A percentile compares a stretch with the other conserved stretches of the same genome.
These are phyloP conservation scores for Eumerus sabulonum DNA, from an alignment of 2,888 invertebrate genomes.

Conservation along the genomic window DNA sequence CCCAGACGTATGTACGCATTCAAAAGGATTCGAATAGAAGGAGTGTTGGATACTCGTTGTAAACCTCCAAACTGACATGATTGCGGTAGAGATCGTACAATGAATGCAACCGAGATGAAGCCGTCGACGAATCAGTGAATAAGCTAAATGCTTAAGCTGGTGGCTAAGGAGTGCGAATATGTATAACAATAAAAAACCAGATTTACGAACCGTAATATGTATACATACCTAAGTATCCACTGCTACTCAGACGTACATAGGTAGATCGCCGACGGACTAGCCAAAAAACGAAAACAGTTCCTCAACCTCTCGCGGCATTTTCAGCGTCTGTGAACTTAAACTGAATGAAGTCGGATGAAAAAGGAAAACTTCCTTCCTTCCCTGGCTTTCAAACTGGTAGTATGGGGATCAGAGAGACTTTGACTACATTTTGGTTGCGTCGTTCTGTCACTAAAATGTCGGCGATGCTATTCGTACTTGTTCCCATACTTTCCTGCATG, in stretches of 20 bases:
- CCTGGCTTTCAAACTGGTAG: not conserved
- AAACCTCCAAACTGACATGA: conserved; percentile 15
- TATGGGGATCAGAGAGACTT: too few relatives aligned
- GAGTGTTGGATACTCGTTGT: too few relatives aligned
- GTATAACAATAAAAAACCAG: conserved; percentile 36
- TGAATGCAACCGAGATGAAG: conserved; percentile 50
- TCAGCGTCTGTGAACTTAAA: not conserved
- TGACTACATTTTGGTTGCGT: too few relatives aligned
- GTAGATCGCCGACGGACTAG: too few relatives aligned
- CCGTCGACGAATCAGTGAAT: not conserved
- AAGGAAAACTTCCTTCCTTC: conserved; percentile 57
- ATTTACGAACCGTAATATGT: conserved; percentile 49
- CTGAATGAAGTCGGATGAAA: conserved; percentile 17
- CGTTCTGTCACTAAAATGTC: conserved; percentile 53
- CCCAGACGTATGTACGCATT: too few relatives aligned
- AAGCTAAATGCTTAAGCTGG: conserved; percentile 10
- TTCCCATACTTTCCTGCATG: conserved; percentile 39
- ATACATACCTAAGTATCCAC: not conserved
- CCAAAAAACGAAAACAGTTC: too few relatives aligned
- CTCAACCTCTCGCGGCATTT: not conserved
- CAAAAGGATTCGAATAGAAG: too few relatives aligned
- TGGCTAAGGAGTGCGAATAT: not conserved
- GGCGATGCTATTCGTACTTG: conserved; percentile 19
- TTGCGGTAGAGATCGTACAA: conserved; percentile 50
- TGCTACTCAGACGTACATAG: too few relatives aligned